A percentile compares a stretch with the other conserved stretches of the same genome.
These are phyloP conservation scores for Nibea coibor DNA, from an alignment of 2,113 vertebrate genomes.

Conservation along the genomic window DNA sequence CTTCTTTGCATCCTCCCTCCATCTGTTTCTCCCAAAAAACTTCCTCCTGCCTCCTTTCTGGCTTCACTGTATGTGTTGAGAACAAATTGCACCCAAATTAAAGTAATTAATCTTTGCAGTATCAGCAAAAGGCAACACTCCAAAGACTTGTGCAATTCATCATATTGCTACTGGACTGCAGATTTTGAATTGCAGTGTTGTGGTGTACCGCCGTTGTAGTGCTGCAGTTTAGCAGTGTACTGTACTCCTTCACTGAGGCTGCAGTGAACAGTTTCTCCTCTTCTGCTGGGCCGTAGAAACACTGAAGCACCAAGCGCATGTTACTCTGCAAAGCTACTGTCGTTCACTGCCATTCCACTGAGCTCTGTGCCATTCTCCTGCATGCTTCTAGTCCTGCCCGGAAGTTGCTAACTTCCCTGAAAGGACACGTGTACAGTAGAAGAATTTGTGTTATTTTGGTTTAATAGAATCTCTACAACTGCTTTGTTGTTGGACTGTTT, in stretches of 20 bases:
- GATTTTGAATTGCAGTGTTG: slow-evolving; percentile 19
- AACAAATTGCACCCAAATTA: slow-evolving; percentile 42
- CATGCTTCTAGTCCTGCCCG: slow-evolving; percentile 60
- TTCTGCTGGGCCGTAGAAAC: slow-evolving; percentile 79
- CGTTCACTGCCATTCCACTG: slow-evolving; percentile 54
- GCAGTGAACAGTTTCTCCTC: slow-evolving; percentile 72
- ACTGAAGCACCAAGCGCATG: slow-evolving; percentile 74
- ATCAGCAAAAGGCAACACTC: slow-evolving; percentile 33
- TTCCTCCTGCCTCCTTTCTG: slow-evolving; percentile 22
- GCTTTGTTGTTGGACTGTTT: slow-evolving; percentile 57
- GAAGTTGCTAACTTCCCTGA: slow-evolving; percentile 4
- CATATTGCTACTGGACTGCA: slow-evolving; percentile 33
- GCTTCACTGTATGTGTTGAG: background rate
- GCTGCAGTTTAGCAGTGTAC: slow-evolving; percentile 6
- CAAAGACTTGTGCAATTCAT: slow-evolving; percentile 41
- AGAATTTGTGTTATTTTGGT: slow-evolving; percentile 32
- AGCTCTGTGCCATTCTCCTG: slow-evolving; percentile 45
- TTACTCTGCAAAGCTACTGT: slow-evolving; percentile 55
- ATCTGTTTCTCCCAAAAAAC: slow-evolving; percentile 7
- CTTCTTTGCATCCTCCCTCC: slow-evolving; percentile 31
- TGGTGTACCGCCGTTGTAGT: background rate
- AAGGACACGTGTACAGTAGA: slow-evolving; percentile 28
- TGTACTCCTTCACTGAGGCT: slow-evolving; percentile 39
- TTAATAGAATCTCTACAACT: slow-evolving; percentile 17
- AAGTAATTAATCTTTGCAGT: slow-evolving; percentile 43